Base-by-base conservation (phyloP, 2,888 invertebrate genomes). In the Neoaliturus tenellus region DNA sequence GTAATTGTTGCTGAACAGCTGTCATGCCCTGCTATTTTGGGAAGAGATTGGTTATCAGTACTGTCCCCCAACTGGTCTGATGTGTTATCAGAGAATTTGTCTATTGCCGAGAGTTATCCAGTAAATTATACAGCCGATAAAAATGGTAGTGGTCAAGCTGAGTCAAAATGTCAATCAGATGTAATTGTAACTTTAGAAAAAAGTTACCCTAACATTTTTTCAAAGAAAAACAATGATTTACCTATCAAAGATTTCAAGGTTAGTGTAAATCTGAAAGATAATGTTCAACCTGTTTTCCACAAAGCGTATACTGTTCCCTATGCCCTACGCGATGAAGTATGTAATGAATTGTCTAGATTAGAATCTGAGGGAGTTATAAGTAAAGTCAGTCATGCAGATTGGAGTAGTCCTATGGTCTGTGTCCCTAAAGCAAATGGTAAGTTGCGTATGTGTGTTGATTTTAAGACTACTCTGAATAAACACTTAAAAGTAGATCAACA, bases 381-480 rank as follows among this genome's bases (percentile, higher is more conserved):
- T 28, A 62, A 75, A 75, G 44, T 39, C 25, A 39, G 14, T n/a
- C 35, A 35, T 35, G 35, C 35, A 35, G 35, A 35, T 35, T 35
- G 35, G 35, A 35, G 35, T 35, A 35, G 35, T 35, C 35, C 10
- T 35, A 35, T 33, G n/a, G 28, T 3, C 28, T 31, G 31, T 20
- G 31, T 71, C 31, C 31, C 33, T 17, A 71, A 71, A 33, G 17
- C 71, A 17, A 71, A 71, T 71, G 71, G 71, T 31, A 71, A 33
- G 12, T 33, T 31, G 33, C 31, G 31, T 33, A 71, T 71, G 71
- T 71, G 71, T 6, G 71, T 71, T 33, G 71, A 71, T 31, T 71
- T 71, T 71, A 71, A 71, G 33, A n/a, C 39, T 31, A 71, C 71
- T 31, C 12, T 71, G 33, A 71, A 71, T 20, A 35, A 71, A 12